A percentile compares a stretch with the other conserved stretches of the same genome.
These are phyloP conservation scores for Microtus oregoni DNA, from an alignment of 2,113 vertebrate species.

Conservation along the genomic window DNA sequence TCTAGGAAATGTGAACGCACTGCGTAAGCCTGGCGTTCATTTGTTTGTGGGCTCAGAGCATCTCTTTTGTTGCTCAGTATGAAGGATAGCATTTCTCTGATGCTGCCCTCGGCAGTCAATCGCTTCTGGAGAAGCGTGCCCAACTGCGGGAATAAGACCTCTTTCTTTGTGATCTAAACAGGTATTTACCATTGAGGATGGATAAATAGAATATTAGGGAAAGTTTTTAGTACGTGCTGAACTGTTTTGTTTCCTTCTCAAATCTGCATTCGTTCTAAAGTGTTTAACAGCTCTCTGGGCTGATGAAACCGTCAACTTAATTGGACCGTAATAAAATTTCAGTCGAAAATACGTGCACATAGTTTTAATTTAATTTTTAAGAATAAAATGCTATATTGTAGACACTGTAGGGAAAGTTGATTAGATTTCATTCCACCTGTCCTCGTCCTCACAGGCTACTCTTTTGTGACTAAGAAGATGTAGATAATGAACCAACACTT, in stretches of 20 bases:
- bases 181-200: not conserved
- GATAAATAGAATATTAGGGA: not conserved
- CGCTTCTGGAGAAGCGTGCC: not conserved
- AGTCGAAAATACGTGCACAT: constrained; percentile 5
- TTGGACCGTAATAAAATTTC: not conserved
- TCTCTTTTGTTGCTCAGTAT: not conserved
- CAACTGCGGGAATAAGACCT: not conserved
- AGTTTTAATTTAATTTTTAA: constrained; percentile 45
- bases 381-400: constrained; percentile 11
- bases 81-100: not conserved
- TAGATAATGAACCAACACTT: constrained; percentile 54
- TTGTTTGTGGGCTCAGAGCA: not conserved
- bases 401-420: not conserved
- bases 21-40: not conserved
- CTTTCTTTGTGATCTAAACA: constrained; percentile 20
- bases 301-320: not conserved
- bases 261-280: not conserved
- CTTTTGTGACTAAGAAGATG: constrained; percentile 45
- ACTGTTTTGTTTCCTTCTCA: not conserved
- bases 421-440: not conserved
- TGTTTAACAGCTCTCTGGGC: not conserved
- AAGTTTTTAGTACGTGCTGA: not conserved
- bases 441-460: constrained; percentile 34
- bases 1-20: not conserved
- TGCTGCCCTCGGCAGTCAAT: not conserved